A percentile compares a stretch with the other conserved stretches of the same genome.
These are phyloP conservation scores for Campoplex nolae DNA, from an alignment of 2,888 invertebrate genomes.

Conservation along the genomic window DNA sequence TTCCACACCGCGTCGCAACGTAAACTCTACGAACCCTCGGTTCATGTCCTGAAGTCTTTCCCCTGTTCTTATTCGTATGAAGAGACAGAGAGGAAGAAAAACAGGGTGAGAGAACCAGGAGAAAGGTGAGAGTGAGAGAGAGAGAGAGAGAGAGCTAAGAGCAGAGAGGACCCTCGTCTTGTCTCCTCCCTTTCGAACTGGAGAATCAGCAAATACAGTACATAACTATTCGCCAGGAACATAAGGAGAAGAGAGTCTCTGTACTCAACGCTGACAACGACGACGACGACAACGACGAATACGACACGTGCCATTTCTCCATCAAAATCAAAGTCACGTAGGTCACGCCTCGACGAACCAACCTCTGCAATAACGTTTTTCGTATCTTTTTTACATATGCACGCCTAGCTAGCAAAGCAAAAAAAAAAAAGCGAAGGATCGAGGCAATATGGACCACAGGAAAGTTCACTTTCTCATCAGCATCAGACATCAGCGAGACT, in stretches of 20 bases:
- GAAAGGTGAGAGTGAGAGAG: constrained; percentile 14
- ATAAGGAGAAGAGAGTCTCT: constrained; percentile 34
- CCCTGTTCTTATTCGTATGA: constrained; percentile 26
- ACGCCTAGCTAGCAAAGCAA: background rate
- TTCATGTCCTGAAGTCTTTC: constrained; percentile 8
- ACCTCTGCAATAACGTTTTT: constrained; percentile 44
- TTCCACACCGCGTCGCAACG: constrained; percentile 39
- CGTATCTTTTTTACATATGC: background rate
- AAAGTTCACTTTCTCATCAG: background rate
- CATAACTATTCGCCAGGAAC: constrained; percentile 41
- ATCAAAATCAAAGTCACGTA: constrained; percentile 68
- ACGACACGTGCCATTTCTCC: constrained; percentile 60
- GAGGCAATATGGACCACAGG: constrained; percentile 31
- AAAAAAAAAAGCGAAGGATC: background rate
- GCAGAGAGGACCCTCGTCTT: constrained; percentile 15
- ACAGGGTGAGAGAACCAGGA: background rate
- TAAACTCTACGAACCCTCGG: constrained; percentile 38
- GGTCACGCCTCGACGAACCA: constrained; percentile 58
- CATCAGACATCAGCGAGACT: no score
- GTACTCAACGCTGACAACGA: constrained; percentile 49
- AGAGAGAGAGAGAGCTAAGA: background rate
- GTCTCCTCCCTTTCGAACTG: constrained; percentile 32
- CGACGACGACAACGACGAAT: constrained; percentile 51
- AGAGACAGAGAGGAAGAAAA: constrained; percentile 8
- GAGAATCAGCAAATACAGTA: constrained; percentile 38